Evolutionary conservation across 2,113 vertebrate genomes (phyloP), one percentile per base, ranked within the genome.

Genomic region (Anseranas semipalmata): DNA sequence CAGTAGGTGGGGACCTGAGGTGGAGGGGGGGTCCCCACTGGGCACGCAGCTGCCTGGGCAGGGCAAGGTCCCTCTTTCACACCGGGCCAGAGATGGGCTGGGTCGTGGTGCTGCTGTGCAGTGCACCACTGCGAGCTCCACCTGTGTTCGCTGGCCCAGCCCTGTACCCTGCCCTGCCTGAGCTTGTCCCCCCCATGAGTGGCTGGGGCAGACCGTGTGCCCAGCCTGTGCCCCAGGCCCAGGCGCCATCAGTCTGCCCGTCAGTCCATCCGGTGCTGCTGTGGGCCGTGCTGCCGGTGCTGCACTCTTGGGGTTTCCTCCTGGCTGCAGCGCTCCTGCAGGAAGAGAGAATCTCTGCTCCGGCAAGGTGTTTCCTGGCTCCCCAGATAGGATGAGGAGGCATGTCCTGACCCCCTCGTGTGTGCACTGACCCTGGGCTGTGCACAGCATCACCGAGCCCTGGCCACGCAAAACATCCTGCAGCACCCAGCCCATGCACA

Each of bases 301-400:
- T 35, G 25, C 0, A 4, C 30, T 46, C 74, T 24, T 2, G 1
- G 41, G 15, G 81, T 72, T 93, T 89, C 85, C 92, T 90, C 87
- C 73, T 1, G 4, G 59, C 25, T 1, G 1, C 1, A 5, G 53
- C 15, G 85, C 43, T 88, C 71, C 65, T 67, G 28, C 87, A 92
- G 86, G 91, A 91, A 96, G 91, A 80, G 92, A 96, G 87, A 93
- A 88, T 88, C 93, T 58, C 67, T 12, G 86, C 71, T 33, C 76
- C 3, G 21, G 53, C 84, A 90, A 96, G 95, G 70, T 95, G 96
- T 89, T 95, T 96, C 96, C 96, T 92, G 94, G 52, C 60, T 74
- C 28, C 33, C 25, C 83, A 72, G 95, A 96, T 90, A 91, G 75
- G 67, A 45, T 45, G 72, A 3, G 17, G 46, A 37, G 68, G 37